phyloP scores from a whole-genome alignment of 1,140 invertebrate genomes.

The Eupeodes corollae region DNA sequence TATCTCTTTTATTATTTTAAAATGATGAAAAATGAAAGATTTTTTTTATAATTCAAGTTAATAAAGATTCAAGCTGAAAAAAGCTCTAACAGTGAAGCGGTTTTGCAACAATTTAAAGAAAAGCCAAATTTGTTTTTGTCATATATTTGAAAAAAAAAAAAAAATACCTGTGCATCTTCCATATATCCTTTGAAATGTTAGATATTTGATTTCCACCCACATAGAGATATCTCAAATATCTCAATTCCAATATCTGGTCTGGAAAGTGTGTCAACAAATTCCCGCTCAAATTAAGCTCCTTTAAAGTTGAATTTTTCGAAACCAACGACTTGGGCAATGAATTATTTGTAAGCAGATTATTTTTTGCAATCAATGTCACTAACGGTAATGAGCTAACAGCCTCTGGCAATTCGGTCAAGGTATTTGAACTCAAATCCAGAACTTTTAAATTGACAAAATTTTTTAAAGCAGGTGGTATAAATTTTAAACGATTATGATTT shows the following conservation, averaged over 20 bases:
- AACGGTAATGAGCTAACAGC: constrained; percentile 55
- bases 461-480: constrained; percentile 42
- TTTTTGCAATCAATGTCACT: constrained; percentile 67
- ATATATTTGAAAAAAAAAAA: too few species aligned
- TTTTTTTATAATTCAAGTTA: too few species aligned
- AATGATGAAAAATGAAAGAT: too few species aligned
- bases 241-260: constrained; percentile 70
- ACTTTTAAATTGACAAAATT: constrained; percentile 57
- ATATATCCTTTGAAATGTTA: constrained; percentile 70
- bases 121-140: too few species aligned
- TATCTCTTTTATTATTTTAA: too few species aligned
- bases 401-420: constrained; percentile 62
- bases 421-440: constrained; percentile 81
- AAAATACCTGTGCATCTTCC: constrained; percentile 59
- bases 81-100: too few species aligned
- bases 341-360: constrained; percentile 71
- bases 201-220: constrained; percentile 77
- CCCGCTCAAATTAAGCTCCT: constrained; percentile 85
- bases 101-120: too few species aligned
- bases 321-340: constrained; percentile 75
- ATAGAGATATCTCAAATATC: constrained; percentile 70
- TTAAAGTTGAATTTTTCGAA: constrained; percentile 40
- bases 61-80: too few species aligned
- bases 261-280: constrained; percentile 78
- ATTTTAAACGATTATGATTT: constrained; percentile 55